Evolutionary conservation across 2,888 invertebrate genomes (phyloP), one percentile per base, ranked within the genome.

Genomic region (Dolichomitus sp.): DNA sequence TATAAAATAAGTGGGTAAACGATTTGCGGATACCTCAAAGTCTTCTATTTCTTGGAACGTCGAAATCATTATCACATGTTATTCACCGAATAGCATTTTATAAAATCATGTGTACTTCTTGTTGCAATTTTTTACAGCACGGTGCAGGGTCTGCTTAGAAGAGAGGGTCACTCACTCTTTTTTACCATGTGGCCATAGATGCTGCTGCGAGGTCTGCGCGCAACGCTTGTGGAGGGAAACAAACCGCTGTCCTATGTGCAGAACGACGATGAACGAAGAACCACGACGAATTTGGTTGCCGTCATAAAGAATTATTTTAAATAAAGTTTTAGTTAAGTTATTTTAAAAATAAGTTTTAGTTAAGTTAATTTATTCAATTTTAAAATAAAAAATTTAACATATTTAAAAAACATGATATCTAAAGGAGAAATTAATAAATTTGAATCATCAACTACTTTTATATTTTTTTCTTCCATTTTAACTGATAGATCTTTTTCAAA

Each of bases 21-120:
- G 6, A 33, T 2, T 33, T 33, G 4, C 2, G 4, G 33, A 33
- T 33, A 33, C 0, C 33, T 4, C 40, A 40, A 37, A 42, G 7
- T 69, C 11, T 37, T 33, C 9, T 63, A 50, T 50, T 12, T 50
- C 27, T 63, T 23, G 27, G 27, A 63, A 40, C 63, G 73, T 74
- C 63, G 19, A 74, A 27, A 23, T 63, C 52, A 74, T 52, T 54
- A 54, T 7, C 19, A 42, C 27, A 63, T 19, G 12, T 5, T 63
- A 19, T 42, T 17, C 37, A 40, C 19, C 12, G 23, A 19, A 69
- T 33, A 11, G 37, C 7, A 23, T 54, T 1, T 12, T 69, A 4
- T 23, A 3, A 54, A 69, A 69, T 4, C 52, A 23, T 27, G 69
- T 54, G 27, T 69, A 69, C 54, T 69, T 54, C 69, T 69, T 69